A percentile compares a stretch with the other conserved stretches of the same genome.
These are phyloP conservation scores for Drosophila bocki DNA, from an alignment of 1,140 invertebrate species.

Conservation along the genomic window DNA sequence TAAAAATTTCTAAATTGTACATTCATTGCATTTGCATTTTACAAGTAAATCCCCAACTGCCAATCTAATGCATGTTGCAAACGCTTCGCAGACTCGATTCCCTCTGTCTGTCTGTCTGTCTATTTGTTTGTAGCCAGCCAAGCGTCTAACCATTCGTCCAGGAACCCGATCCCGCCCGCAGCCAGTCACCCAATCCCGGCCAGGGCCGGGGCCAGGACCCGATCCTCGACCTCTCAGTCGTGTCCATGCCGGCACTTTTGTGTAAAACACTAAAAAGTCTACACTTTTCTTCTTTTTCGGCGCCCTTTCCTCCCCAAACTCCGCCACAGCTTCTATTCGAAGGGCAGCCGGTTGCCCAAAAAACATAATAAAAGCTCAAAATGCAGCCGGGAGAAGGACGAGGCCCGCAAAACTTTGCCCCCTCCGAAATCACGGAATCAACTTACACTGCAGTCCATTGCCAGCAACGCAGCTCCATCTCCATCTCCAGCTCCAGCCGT, in stretches of 20 bases:
- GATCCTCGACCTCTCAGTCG: slow-evolving; percentile 48
- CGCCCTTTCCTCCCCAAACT: slow-evolving; percentile 15
- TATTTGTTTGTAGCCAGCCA: slow-evolving; percentile 79
- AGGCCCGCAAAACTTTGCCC: slow-evolving; percentile 65
- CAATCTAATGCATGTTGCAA: slow-evolving; percentile 82
- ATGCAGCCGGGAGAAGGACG: slow-evolving; percentile 52
- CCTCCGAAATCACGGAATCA: slow-evolving; percentile 77
- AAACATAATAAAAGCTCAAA: slow-evolving; percentile 81
- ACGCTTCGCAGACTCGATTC: slow-evolving; percentile 57
- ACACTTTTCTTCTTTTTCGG: slow-evolving; percentile 52
- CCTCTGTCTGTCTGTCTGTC: slow-evolving; percentile 47
- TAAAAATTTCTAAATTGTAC: slow-evolving; percentile 83
- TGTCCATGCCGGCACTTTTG: slow-evolving; percentile 78
- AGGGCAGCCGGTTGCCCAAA: slow-evolving; percentile 22
- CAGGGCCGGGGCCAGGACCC: slow-evolving; percentile 2
- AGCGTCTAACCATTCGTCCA: slow-evolving; percentile 80
- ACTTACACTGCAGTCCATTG: slow-evolving; percentile 72
- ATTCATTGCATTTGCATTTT: slow-evolving; percentile 84
- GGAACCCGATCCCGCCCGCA: slow-evolving; percentile 28
- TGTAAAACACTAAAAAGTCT: slow-evolving; percentile 81
- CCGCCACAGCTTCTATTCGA: slow-evolving; percentile 66
- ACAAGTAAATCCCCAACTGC: slow-evolving; percentile 83
- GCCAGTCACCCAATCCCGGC: slow-evolving; percentile 4
- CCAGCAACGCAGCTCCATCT: slow-evolving; percentile 43
- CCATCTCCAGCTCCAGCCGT: slow-evolving; percentile 19